These are phyloP conservation scores for Syncerus caffer DNA, from an alignment of 2,797 vertebrate genomes.

Conservation along the genomic window DNA sequence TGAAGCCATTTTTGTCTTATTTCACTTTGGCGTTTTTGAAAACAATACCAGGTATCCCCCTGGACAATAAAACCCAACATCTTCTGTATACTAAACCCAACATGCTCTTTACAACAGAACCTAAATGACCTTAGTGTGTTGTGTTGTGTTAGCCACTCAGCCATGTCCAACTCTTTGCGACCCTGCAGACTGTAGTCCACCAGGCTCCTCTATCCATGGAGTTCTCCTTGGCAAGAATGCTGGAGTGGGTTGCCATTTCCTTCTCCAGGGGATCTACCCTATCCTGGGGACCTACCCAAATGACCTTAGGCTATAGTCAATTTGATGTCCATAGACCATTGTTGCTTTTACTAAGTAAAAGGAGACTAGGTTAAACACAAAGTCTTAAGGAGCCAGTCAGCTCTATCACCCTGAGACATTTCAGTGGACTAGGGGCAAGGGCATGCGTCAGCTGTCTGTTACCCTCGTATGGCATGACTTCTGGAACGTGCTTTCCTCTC, in stretches of 20 bases:
- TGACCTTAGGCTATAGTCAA: background rate
- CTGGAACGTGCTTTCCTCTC: background rate
- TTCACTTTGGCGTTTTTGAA: background rate
- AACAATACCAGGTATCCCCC: background rate
- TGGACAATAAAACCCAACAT: background rate
- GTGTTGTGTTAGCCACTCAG: background rate
- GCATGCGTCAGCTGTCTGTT: background rate
- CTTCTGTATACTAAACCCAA: background rate
- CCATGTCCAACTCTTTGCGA: background rate
- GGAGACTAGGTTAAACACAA: background rate
- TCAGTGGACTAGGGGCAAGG: background rate
- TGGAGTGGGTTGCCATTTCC: background rate
- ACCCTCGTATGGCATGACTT: background rate
- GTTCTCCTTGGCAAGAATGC: background rate
- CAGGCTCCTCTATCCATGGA: background rate
- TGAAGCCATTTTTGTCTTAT: background rate
- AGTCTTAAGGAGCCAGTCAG: background rate
- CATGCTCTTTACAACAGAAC: background rate
- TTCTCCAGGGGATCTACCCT: background rate
- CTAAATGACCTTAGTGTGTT: background rate
- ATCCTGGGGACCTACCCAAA: background rate
- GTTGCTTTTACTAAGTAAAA: background rate
- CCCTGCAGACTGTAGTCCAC: background rate
- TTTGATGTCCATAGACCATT: background rate
- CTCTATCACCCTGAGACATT: background rate